A percentile compares a stretch with the other conserved stretches of the same genome.
phyloP scores from a whole-genome alignment of 1,140 invertebrate species.

The Amphibalanus amphitrite region DNA sequence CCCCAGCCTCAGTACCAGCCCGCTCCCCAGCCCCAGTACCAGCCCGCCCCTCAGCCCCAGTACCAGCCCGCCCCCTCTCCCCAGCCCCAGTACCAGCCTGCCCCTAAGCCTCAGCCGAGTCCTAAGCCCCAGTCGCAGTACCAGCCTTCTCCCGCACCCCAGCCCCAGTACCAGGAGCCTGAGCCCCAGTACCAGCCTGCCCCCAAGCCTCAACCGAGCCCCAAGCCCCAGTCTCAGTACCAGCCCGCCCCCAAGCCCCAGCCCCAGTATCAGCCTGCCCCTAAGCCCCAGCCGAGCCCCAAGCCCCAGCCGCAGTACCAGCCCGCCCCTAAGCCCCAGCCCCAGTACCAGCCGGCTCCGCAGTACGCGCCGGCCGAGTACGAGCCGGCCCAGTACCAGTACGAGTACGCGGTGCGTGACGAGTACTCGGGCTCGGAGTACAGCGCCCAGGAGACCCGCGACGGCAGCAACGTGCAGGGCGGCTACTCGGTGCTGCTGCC shows the following conservation, averaged over 20 bases:
- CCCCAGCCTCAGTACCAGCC: background rate
- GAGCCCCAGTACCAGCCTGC: background rate
- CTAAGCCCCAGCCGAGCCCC: background rate
- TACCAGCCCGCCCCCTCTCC: background rate
- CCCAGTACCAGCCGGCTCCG: background rate
- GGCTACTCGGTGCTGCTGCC: conserved; percentile 26
- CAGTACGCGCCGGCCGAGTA: background rate
- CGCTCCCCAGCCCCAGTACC: background rate
- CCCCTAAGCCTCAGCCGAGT: background rate
- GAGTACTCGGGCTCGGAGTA: background rate
- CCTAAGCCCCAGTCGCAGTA: background rate
- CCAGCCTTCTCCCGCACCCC: background rate
- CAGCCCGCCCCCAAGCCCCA: background rate
- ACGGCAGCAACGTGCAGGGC: conserved; percentile 18
- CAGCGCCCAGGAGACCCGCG: conserved; percentile 14
- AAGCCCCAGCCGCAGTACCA: background rate
- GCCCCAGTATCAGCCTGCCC: background rate
- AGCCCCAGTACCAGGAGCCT: background rate
- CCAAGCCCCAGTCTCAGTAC: background rate
- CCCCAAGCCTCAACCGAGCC: background rate
- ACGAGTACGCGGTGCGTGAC: conserved; percentile 2
- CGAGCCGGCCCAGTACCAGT: conserved; percentile 3
- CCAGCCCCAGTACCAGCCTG: background rate
- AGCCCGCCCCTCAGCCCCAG: background rate
- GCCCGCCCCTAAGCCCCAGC: background rate